Percentiles rank a stretch among this genome's conserved stretches.
Conservation (phyloP, 1,140 invertebrate species). For the Thalassaphorura encarpata region DNA sequence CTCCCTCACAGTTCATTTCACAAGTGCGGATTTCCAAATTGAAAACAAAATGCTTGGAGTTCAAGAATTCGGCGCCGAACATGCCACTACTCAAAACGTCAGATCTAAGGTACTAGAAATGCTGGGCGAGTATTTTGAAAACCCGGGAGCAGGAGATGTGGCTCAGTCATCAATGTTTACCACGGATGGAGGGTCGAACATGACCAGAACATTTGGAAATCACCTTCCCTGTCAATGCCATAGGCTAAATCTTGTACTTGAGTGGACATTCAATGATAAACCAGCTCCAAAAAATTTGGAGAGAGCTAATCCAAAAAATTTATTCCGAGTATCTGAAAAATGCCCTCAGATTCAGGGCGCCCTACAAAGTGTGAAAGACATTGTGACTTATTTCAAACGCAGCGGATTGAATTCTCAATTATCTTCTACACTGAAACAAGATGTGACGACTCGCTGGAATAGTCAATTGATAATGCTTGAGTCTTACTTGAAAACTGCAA, state of each 20-base stretch:
- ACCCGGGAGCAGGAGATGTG: background rate
- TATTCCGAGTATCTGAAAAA: background rate
- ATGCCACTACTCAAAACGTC: slow-evolving; percentile 10
- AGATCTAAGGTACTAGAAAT: background rate
- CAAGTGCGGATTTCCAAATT: background rate
- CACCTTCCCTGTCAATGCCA: slow-evolving; percentile 14
- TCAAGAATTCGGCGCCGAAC: slow-evolving; percentile 3
- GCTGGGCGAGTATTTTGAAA: background rate
- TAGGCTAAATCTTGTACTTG: slow-evolving; percentile 8
- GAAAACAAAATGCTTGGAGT: background rate
- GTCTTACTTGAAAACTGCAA: background rate
- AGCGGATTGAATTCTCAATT: background rate
- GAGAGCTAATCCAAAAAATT: background rate
- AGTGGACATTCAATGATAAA: slow-evolving; percentile 5
- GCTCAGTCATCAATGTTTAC: background rate
- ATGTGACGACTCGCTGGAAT: slow-evolving; percentile 2
- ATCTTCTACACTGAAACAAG: slow-evolving; percentile 6
- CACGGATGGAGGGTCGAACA: slow-evolving; percentile 12
- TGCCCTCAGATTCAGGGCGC: background rate
- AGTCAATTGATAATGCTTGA: slow-evolving; percentile 10
- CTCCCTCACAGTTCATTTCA: slow-evolving; percentile 14
- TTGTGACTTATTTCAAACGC: slow-evolving; percentile 10
- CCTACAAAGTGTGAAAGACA: slow-evolving; percentile 3
- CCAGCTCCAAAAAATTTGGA: background rate
- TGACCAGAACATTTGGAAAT: slow-evolving; percentile 1